phyloP scores from a whole-genome alignment of 2,113 vertebrate genomes.

The Xiphorhynchus elegans region DNA sequence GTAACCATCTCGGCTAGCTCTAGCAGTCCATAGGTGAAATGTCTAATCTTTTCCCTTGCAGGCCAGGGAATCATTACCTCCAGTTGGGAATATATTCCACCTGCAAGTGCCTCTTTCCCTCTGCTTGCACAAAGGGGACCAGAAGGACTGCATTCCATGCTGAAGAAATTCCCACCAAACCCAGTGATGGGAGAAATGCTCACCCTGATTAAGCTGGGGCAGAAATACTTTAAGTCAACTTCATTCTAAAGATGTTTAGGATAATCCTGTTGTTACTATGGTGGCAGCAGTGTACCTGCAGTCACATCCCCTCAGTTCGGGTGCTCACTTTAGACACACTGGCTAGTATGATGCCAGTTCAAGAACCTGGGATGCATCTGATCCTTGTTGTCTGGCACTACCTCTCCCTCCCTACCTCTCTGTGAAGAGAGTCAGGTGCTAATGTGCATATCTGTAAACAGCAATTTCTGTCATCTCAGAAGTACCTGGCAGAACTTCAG shows the following conservation, averaged over 20 bases:
- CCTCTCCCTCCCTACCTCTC: background rate
- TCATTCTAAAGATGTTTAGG: background rate
- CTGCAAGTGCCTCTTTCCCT: background rate
- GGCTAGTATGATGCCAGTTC: background rate
- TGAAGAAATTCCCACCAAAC: background rate
- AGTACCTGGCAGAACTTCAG: background rate
- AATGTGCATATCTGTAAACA: background rate
- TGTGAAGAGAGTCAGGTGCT: background rate
- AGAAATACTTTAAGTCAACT: background rate
- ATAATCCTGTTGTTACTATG: background rate
- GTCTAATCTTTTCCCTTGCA: background rate
- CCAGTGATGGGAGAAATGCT: background rate
- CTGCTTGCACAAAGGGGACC: background rate
- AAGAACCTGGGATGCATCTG: background rate
- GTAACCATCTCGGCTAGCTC: background rate
- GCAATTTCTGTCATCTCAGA: background rate
- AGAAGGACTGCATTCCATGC: background rate
- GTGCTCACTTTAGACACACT: background rate
- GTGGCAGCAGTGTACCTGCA: background rate
- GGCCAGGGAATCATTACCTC: background rate
- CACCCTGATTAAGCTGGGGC: background rate
- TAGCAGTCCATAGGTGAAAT: background rate
- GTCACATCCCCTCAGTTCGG: background rate
- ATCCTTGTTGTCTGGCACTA: background rate
- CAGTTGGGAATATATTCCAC: background rate